Conservation (phyloP, 2,113 vertebrate species). For the Coryphaenoides rupestris region DNA sequence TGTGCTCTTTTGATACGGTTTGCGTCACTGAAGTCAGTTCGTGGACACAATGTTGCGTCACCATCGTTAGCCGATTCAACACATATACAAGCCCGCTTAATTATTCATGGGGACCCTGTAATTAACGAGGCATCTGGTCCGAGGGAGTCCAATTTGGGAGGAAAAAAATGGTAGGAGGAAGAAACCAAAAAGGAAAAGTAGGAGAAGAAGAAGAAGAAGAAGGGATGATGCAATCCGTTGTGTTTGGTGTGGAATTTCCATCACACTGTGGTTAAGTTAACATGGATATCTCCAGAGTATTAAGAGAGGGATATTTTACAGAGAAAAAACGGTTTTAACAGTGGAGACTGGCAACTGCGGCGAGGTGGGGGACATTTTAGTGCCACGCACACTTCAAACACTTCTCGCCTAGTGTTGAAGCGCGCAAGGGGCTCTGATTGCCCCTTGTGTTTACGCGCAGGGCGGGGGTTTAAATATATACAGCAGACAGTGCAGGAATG, state of each 20-base stretch:
- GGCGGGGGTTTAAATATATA: neutral
- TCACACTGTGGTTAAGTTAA: too few species aligned
- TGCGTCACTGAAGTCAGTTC: neutral
- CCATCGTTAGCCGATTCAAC: slow-evolving; percentile 53
- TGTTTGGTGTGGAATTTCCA: too few species aligned
- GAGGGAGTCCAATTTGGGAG: slow-evolving; percentile 36
- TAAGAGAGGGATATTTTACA: too few species aligned
- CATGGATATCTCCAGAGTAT: too few species aligned
- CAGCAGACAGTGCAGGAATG: neutral
- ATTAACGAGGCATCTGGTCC: slow-evolving; percentile 56
- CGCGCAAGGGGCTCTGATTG: neutral
- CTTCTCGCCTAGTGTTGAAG: neutral
- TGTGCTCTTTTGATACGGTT: neutral
- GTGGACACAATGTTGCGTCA: slow-evolving; percentile 16
- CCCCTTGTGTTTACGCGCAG: neutral
- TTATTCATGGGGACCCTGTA: slow-evolving; percentile 62
- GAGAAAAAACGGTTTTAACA: too few species aligned
- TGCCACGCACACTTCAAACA: too few species aligned
- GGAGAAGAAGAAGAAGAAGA: neutral
- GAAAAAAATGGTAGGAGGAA: neutral
- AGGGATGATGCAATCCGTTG: neutral
- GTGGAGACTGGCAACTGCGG: too few species aligned
- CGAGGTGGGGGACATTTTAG: too few species aligned
- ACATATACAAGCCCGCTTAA: slow-evolving; percentile 57
- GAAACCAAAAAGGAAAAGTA: neutral